Base-by-base conservation (phyloP, 2,888 invertebrate genomes). In the Leucophenga maculata region DNA sequence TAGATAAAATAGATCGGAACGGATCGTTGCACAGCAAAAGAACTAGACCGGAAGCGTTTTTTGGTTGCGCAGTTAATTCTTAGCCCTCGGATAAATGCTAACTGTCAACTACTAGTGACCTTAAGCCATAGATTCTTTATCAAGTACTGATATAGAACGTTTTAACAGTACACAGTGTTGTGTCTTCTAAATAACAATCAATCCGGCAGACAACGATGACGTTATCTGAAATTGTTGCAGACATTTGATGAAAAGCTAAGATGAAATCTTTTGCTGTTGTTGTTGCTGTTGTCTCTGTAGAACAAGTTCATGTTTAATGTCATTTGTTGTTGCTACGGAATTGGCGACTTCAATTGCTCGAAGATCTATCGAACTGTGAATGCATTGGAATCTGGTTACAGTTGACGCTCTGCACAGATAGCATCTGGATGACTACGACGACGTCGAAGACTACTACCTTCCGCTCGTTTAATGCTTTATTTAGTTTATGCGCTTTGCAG, bases 21-120 rank as follows among this genome's bases (percentile, higher is more conserved):
- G 62, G 62, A 65, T 46, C 48, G 62, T 16, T 54, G 16, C 65
- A 20, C 64, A 64, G 8, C 6, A 48, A 20, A 16, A 48, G 65
- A 69, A 69, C 65, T 69, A 65, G 69, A 69, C 65, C 69, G 69
- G 59, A 66, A 67, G 62, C 62, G 11, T 46, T 64, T 26, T 50
- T 64, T 20, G 22, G 62, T 13, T 50, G 50, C 50, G 13, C 39
- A 39, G 39, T 39, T 39, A 39, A 11, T 39, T 39, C 39, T 3
- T 6, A 39, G 39, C 39, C 39, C 39, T 39, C 11, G 8, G 39
- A 3, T 8, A 39, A 39, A 1, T 39, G 39, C 8, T 39, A 11
- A 11, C 11, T 39, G 39, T 39, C 39, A 39, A 39, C 39, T 39
- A 11, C 6, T 39, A 11, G 11, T 39, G 39, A 39, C 39, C 39